These are phyloP conservation scores for Lerista edwardsae DNA, from an alignment of 2,797 vertebrate genomes.

Conservation along the genomic window DNA sequence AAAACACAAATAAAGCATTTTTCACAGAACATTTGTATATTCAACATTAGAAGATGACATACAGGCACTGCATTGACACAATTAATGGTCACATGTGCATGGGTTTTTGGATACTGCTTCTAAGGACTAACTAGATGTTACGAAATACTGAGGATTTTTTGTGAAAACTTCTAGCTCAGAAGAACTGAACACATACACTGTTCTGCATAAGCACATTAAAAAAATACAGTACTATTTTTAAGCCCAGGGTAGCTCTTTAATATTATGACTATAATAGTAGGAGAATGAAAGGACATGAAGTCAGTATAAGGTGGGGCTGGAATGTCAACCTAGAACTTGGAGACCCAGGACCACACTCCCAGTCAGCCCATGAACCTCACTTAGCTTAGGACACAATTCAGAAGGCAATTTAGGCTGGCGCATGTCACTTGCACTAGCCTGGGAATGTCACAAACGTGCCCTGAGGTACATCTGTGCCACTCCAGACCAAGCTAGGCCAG, in stretches of 20 bases:
- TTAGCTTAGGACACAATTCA: not conserved
- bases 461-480: too few species aligned
- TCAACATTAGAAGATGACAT: not conserved
- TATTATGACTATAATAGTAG: not conserved
- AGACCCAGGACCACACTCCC: too few species aligned
- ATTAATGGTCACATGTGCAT: not conserved
- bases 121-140: not conserved
- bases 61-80: not conserved
- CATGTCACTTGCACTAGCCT: too few species aligned
- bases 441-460: too few species aligned
- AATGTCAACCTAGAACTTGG: too few species aligned
- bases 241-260: not conserved
- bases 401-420: too few species aligned
- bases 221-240: not conserved
- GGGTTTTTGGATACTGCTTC: not conserved
- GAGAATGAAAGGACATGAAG: not conserved
- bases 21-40: not conserved
- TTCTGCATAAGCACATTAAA: not conserved
- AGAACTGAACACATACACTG: conserved; percentile 3
- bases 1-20: conserved; percentile 27
- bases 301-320: too few species aligned
- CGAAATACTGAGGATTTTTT: not conserved
- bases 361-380: too few species aligned
- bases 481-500: too few species aligned
- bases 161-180: not conserved